Evolutionary conservation across 2,888 invertebrate genomes (phyloP).

Genomic region (Euzetes globulus): DNA sequence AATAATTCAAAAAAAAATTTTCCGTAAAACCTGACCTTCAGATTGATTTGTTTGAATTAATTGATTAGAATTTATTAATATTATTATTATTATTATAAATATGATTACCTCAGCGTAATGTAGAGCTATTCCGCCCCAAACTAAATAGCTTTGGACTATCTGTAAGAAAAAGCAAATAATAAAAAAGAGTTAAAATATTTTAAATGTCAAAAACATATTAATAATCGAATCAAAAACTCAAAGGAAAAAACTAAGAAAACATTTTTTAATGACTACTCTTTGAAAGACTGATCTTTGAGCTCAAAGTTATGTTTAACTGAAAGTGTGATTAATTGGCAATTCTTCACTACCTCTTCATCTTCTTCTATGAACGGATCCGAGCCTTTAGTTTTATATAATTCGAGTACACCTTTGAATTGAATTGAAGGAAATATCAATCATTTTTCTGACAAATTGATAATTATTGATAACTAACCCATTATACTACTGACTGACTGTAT

Average conservation of each 20-base stretch:
- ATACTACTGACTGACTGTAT: background rate
- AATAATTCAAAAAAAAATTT: background rate
- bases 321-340: no score
- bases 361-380: background rate
- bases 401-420: background rate
- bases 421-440: background rate
- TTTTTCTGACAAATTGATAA: background rate
- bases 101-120: conserved; percentile 19
- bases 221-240: no score
- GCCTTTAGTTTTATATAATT: conserved; percentile 1
- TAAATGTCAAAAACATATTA: background rate
- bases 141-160: conserved; percentile 9
- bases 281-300: no score
- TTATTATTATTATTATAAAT: background rate
- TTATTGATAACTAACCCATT: background rate
- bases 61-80: background rate
- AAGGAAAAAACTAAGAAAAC: no score
- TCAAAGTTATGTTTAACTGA: no score
- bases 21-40: background rate
- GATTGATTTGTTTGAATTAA: conserved; percentile 8
- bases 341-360: background rate
- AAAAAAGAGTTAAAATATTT: background rate
- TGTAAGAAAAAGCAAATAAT: background rate
- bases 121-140: conserved; percentile 12
- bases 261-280: no score